A percentile compares a stretch with the other conserved stretches of the same genome.
Conservation (phyloP, 64 coral and sea anemone species). For the Porites lutea region DNA sequence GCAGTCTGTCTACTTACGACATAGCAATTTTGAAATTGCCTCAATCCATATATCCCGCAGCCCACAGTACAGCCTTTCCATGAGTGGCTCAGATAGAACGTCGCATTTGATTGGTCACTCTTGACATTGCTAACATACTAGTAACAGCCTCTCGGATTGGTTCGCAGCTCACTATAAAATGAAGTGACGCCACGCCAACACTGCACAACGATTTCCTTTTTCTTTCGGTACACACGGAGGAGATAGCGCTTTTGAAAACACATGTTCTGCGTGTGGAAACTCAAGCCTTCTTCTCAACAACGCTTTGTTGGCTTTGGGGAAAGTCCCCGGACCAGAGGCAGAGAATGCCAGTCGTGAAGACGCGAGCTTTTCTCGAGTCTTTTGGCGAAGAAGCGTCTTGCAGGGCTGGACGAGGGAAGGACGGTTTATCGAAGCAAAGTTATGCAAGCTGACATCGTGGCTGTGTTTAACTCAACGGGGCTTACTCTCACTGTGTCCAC, state of each 20-base stretch:
- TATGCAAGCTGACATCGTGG: conserved; percentile 78
- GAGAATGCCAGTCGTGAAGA: conserved; percentile 90
- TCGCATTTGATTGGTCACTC: too few species aligned
- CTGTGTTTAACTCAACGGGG: conserved; percentile 91
- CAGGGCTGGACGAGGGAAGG: conserved; percentile 72
- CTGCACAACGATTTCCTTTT: too few species aligned
- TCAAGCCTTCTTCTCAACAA: conserved; percentile 82
- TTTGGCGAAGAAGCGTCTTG: conserved; percentile 77
- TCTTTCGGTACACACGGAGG: too few species aligned
- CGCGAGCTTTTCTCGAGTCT: conserved; percentile 66
- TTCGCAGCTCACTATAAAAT: too few species aligned
- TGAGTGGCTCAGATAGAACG: too few species aligned
- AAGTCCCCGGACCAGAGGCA: conserved; percentile 96
- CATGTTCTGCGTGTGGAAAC: conserved; percentile 14
- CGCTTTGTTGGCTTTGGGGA: conserved; percentile 94
- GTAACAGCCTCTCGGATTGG: too few species aligned
- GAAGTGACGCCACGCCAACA: too few species aligned
- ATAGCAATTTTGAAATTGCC: too few species aligned
- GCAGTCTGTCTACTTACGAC: too few species aligned
- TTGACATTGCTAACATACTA: too few species aligned
- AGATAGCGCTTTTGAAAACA: conserved; percentile 7
- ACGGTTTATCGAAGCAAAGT: conserved; percentile 95
- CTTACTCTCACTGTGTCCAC: conserved; percentile 97
- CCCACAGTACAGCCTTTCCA: too few species aligned
- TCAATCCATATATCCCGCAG: too few species aligned